These are phyloP conservation scores for Lithobates pipiens DNA, from an alignment of 2,797 vertebrate species.

Conservation along the genomic window DNA sequence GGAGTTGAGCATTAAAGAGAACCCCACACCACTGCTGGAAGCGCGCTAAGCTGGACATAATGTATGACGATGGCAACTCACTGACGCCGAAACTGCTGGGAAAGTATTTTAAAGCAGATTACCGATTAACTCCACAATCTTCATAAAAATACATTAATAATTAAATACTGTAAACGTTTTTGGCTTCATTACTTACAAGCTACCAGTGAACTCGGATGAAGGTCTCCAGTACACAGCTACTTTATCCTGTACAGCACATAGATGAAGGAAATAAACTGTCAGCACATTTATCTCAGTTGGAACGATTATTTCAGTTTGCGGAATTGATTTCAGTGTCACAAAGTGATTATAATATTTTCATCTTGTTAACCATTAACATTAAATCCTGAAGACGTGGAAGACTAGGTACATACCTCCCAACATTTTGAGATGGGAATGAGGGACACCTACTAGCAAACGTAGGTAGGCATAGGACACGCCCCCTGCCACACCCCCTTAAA, in stretches of 20 bases:
- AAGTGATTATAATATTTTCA: background rate
- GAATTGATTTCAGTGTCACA: too few relatives aligned
- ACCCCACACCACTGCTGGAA: too few relatives aligned
- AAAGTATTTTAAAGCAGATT: background rate
- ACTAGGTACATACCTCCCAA: background rate
- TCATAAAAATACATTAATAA: background rate
- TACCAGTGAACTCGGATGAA: constrained; percentile 88
- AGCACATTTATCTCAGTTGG: background rate
- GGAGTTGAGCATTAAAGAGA: too few relatives aligned
- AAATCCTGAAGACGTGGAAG: background rate
- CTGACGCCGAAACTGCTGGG: too few relatives aligned
- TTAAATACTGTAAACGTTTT: background rate
- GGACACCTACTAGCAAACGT: too few relatives aligned
- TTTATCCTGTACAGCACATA: constrained; percentile 77
- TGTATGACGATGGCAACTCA: too few relatives aligned
- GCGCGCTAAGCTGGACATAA: too few relatives aligned
- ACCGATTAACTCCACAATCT: background rate
- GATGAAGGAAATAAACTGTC: background rate
- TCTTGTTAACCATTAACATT: background rate
- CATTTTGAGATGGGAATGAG: too few relatives aligned
- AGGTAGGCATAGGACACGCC: too few relatives aligned
- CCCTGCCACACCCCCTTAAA: too few relatives aligned
- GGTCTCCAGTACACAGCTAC: constrained; percentile 90
- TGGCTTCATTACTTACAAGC: constrained; percentile 82
- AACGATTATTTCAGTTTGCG: too few relatives aligned